phyloP scores from a whole-genome alignment of 2,797 vertebrate species.

The Hipposideros larvatus region DNA sequence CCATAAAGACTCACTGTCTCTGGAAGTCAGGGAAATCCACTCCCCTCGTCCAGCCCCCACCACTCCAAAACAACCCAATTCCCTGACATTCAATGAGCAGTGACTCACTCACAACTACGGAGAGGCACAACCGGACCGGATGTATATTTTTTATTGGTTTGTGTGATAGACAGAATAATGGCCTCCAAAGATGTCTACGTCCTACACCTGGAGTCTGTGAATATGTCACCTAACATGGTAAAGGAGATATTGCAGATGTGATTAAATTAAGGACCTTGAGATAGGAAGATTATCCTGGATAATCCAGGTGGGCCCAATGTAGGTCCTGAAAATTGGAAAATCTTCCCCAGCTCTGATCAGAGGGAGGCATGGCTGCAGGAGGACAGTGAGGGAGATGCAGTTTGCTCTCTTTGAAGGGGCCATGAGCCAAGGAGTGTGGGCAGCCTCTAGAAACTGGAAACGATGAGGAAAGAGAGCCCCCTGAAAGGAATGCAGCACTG shows the following conservation, averaged over 20 bases:
- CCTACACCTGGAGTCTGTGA: not conserved
- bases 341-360: not conserved
- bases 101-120: not conserved
- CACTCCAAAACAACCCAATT: slow-evolving; percentile 6
- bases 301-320: not conserved
- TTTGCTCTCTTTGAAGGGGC: not conserved
- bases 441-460: not conserved
- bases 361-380: not conserved
- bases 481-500: not conserved
- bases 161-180: not conserved
- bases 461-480: not conserved
- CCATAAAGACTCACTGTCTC: not conserved
- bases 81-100: not conserved
- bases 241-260: not conserved
- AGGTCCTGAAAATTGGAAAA: not conserved
- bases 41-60: not conserved
- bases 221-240: not conserved
- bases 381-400: not conserved
- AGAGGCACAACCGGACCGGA: not conserved
- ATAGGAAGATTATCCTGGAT: not conserved
- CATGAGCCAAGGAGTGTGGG: not conserved
- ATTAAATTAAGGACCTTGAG: not conserved
- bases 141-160: not conserved
- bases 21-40: not conserved
- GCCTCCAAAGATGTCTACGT: not conserved